These are phyloP conservation scores for Poeciliopsis prolifica DNA, from an alignment of 2,113 vertebrate species.

Conservation along the genomic window DNA sequence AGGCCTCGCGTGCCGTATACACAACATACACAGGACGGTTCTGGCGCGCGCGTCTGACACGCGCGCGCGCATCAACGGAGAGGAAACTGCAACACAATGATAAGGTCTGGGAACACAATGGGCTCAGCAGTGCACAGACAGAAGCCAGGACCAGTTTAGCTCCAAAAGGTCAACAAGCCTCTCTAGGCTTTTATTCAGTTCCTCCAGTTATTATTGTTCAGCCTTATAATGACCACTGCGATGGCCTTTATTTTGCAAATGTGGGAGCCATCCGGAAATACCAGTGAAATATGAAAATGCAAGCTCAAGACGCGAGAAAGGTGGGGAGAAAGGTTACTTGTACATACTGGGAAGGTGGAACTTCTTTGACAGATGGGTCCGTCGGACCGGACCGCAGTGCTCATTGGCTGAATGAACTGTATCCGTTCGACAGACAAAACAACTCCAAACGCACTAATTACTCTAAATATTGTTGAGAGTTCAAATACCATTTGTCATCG, in stretches of 20 bases:
- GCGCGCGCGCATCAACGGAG: constrained; percentile 54
- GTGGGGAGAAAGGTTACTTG: constrained; percentile 55
- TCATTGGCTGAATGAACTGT: constrained; percentile 25
- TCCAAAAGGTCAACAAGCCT: constrained; percentile 81
- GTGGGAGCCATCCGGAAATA: constrained; percentile 79
- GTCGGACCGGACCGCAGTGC: constrained; percentile 5
- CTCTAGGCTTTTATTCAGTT: constrained; percentile 74
- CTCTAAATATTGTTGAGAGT: not conserved
- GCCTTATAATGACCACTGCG: constrained; percentile 73
- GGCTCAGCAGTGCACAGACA: constrained; percentile 76
- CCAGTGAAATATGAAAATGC: constrained; percentile 78
- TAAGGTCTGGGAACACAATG: constrained; percentile 83
- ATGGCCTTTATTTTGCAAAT: constrained; percentile 81
- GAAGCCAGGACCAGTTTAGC: constrained; percentile 82
- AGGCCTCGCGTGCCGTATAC: constrained; percentile 12
- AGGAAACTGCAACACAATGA: constrained; percentile 85
- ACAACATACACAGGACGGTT: constrained; percentile 21
- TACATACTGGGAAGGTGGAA: constrained; percentile 46
- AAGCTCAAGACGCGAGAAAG: constrained; percentile 41
- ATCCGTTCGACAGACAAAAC: constrained; percentile 4
- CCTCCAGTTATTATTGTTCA: constrained; percentile 77
- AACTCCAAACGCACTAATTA: not conserved
- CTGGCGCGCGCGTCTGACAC: constrained; percentile 19
- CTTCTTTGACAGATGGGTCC: constrained; percentile 61
- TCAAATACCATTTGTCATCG: not conserved